phyloP scores from a whole-genome alignment of 2,797 vertebrate species.

The Dallia pectoralis region DNA sequence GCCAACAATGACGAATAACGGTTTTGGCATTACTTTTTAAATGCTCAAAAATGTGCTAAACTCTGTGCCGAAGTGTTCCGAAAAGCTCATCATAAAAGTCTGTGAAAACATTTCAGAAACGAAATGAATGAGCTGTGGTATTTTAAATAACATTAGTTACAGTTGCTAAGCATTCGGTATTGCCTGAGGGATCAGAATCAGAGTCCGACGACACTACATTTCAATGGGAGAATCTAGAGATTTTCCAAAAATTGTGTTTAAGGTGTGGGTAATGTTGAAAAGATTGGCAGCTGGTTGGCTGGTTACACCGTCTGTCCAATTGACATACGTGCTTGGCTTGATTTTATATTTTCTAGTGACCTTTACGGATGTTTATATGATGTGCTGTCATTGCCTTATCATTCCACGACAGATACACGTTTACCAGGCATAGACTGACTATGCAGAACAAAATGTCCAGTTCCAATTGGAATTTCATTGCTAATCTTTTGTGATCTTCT shows the following conservation, averaged over 20 bases:
- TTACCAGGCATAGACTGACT: not conserved
- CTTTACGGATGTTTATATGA: not conserved
- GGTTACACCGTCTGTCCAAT: constrained; percentile 61
- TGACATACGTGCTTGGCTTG: constrained; percentile 1
- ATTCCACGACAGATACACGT: not conserved
- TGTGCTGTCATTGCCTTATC: not conserved
- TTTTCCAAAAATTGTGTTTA: not conserved
- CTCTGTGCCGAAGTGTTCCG: constrained; percentile 11
- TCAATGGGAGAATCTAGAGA: not conserved
- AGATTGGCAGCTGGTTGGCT: constrained; percentile 59
- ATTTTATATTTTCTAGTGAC: constrained; percentile 19
- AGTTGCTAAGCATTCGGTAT: not conserved
- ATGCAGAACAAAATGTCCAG: not conserved
- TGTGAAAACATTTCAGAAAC: constrained; percentile 30
- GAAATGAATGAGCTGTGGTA: constrained; percentile 50
- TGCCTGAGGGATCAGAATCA: not conserved
- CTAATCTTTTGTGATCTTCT: constrained; percentile 13
- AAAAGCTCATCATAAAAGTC: constrained; percentile 3
- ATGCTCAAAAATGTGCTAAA: not conserved
- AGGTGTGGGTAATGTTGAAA: constrained; percentile 20
- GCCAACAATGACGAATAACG: not conserved
- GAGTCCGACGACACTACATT: not conserved
- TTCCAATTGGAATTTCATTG: not conserved
- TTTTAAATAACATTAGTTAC: constrained; percentile 9
- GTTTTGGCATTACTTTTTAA: not conserved